Conservation (phyloP, 1,140 invertebrate genomes). For the Melitaea cinxia region DNA sequence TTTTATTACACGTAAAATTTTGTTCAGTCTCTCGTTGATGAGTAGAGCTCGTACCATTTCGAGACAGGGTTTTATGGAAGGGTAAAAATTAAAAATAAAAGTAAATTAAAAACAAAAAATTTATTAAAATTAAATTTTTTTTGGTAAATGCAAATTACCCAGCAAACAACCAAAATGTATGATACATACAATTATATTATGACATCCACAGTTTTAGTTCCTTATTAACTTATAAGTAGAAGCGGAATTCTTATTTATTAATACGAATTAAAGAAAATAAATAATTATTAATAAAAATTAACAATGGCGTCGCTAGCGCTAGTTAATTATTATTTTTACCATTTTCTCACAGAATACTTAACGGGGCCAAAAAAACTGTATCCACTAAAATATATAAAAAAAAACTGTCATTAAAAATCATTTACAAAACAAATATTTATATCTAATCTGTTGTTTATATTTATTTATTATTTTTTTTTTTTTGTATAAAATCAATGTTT, state of each 20-base stretch:
- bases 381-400: too few species aligned
- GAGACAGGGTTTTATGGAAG: background rate
- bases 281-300: conserved; percentile 67
- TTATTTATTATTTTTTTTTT: background rate
- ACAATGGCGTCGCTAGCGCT: conserved; percentile 51
- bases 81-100: conserved; percentile 5
- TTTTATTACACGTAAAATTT: too few species aligned
- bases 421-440: background rate
- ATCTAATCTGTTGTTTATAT: background rate
- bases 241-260: conserved; percentile 58
- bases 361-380: background rate
- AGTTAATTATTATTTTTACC: conserved; percentile 29
- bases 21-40: too few species aligned
- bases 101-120: conserved; percentile 27
- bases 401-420: too few species aligned
- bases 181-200: conserved; percentile 53
- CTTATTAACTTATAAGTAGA: conserved; percentile 64
- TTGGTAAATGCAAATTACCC: conserved; percentile 77
- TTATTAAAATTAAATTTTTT: conserved; percentile 58
- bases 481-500: background rate
- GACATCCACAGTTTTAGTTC: conserved; percentile 57
- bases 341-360: conserved; percentile 47
- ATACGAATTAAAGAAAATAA: conserved; percentile 65
- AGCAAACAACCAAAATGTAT: conserved; percentile 66
- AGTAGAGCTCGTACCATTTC: too few species aligned